These are phyloP conservation scores for Phalanger gymnotis DNA, from an alignment of 2,797 vertebrate genomes.

Conservation along the genomic window DNA sequence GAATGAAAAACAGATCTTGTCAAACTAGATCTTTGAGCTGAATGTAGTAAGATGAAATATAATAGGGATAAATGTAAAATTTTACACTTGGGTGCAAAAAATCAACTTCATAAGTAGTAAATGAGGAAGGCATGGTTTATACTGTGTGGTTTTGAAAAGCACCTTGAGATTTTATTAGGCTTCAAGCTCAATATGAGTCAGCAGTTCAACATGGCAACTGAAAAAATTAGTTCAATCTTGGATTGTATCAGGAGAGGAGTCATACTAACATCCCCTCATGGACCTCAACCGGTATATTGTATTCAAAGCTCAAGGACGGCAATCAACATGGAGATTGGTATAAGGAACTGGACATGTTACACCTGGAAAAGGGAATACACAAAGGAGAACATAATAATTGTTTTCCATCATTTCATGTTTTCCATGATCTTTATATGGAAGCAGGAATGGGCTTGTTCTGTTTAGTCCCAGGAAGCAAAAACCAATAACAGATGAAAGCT, in stretches of 20 bases:
- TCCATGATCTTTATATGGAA: background rate
- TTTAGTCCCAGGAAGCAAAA: background rate
- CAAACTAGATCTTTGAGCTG: background rate
- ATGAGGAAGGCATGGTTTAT: background rate
- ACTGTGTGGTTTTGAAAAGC: background rate
- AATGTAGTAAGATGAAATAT: background rate
- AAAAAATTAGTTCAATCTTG: background rate
- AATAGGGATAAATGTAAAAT: background rate
- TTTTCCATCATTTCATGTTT: background rate
- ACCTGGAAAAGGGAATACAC: background rate
- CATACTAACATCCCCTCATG: background rate
- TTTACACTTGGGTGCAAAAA: background rate
- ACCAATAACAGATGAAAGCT: background rate
- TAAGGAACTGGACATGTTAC: background rate
- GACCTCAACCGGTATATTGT: background rate
- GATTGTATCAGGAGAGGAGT: background rate
- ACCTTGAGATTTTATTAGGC: background rate
- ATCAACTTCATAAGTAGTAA: background rate
- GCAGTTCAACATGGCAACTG: background rate
- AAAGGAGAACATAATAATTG: background rate
- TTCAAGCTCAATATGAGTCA: background rate
- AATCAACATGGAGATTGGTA: background rate
- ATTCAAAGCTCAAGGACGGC: background rate
- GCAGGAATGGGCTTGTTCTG: background rate
- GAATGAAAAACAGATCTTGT: background rate